Percentiles rank a stretch among this genome's conserved stretches.
These are phyloP conservation scores for Bubo blakistoni DNA, from an alignment of 2,113 vertebrate genomes.

Conservation along the genomic window DNA sequence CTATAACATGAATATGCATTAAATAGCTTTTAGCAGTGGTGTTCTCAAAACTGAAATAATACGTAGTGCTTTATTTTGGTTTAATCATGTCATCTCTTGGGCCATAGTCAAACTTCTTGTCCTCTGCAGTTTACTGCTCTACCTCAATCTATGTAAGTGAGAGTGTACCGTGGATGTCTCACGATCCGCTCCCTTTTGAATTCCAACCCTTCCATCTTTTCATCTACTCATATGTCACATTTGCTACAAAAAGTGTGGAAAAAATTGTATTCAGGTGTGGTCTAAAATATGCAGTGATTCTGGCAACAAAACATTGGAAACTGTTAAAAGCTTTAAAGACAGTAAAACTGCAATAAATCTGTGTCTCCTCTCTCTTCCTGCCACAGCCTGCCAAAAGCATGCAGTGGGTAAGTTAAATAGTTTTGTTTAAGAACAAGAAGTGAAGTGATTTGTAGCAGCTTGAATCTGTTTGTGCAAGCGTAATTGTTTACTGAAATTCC, in stretches of 20 bases:
- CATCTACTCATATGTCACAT: not conserved
- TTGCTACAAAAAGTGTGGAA: not conserved
- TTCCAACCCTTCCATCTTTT: not conserved
- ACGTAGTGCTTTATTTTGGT: not conserved
- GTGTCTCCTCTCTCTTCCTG: not conserved
- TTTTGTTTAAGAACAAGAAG: constrained; percentile 6
- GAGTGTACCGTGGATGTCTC: not conserved
- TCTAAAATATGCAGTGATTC: not conserved
- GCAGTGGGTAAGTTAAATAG: not conserved
- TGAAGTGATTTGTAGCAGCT: constrained; percentile 24
- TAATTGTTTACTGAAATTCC: constrained; percentile 31
- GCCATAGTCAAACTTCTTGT: not conserved
- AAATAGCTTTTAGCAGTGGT: not conserved
- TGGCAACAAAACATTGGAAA: not conserved
- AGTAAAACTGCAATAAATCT: not conserved
- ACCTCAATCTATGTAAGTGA: not conserved
- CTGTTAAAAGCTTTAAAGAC: not conserved
- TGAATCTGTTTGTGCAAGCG: constrained; percentile 33
- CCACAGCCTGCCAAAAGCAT: not conserved
- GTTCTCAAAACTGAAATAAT: not conserved
- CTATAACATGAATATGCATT: not conserved
- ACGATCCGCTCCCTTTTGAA: not conserved
- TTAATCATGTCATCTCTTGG: not conserved
- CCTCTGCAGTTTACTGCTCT: not conserved
- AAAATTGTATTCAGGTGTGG: not conserved